These are phyloP conservation scores for Machimus rusticus DNA, from an alignment of 2,888 invertebrate species.

Conservation along the genomic window DNA sequence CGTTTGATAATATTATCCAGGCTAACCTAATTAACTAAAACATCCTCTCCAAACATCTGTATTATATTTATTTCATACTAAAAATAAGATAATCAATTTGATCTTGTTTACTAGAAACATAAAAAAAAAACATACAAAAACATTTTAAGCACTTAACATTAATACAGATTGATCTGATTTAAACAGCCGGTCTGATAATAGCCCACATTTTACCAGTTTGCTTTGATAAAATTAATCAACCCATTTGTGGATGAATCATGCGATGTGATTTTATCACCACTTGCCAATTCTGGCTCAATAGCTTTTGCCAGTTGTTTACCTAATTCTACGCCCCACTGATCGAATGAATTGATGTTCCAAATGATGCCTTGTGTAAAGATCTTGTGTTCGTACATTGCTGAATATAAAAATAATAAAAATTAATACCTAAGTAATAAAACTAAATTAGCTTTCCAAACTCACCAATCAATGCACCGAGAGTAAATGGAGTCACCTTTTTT, in stretches of 20 bases:
- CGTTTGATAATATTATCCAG: no score
- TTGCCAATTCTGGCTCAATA: constrained; percentile 92
- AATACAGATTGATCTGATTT: background rate
- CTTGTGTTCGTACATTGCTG: constrained; percentile 98
- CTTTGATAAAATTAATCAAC: constrained; percentile 92
- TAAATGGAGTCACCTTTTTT: constrained; percentile 90
- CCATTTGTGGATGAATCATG: constrained; percentile 98
- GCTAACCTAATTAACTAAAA: background rate
- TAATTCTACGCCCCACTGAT: constrained; percentile 99
- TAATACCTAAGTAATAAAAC: background rate
- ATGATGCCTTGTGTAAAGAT: constrained; percentile 98
- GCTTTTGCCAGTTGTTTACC: constrained; percentile 98
- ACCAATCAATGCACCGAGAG: constrained; percentile 92
- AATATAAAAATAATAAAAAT: constrained; percentile 7
- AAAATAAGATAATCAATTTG: background rate
- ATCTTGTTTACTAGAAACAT: background rate
- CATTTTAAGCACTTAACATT: background rate
- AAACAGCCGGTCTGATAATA: background rate
- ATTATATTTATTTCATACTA: background rate
- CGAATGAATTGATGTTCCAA: constrained; percentile 99
- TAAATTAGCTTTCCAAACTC: constrained; percentile 52
- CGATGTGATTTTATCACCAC: constrained; percentile 68
- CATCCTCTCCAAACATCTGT: background rate
- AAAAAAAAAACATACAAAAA: background rate
- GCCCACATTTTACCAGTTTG: constrained; percentile 62